These are phyloP conservation scores for Heliconius eleuchia DNA, from an alignment of 1,140 invertebrate species.

Conservation along the genomic window DNA sequence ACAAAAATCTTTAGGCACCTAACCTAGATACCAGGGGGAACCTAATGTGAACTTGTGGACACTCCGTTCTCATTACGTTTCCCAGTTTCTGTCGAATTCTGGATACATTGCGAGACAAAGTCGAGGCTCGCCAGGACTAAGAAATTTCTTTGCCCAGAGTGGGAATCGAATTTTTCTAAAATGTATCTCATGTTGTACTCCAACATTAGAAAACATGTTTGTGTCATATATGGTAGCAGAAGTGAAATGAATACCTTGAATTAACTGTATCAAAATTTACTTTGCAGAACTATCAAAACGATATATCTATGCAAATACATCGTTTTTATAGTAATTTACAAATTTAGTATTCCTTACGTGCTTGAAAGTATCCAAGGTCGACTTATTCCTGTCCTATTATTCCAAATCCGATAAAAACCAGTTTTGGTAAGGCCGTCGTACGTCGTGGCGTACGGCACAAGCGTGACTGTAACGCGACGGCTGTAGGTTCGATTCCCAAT, in stretches of 20 bases:
- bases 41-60: too few relatives aligned
- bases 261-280: slow-evolving; percentile 5
- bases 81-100: neutral
- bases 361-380: slow-evolving; percentile 1
- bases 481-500: too few relatives aligned
- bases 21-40: too few relatives aligned
- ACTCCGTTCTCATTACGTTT: too few relatives aligned
- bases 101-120: neutral
- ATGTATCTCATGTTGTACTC: too few relatives aligned
- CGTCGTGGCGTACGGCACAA: too few relatives aligned
- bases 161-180: too few relatives aligned
- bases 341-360: neutral
- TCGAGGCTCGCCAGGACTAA: too few relatives aligned
- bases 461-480: too few relatives aligned
- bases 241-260: slow-evolving; percentile 7
- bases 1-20: neutral
- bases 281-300: slow-evolving; percentile 6
- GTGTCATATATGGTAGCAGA: neutral
- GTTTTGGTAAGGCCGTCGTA: neutral
- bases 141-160: too few relatives aligned
- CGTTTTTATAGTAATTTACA: neutral
- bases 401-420: neutral
- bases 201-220: neutral
- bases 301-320: neutral
- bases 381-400: neutral